Evolutionary conservation across 2,888 invertebrate species (phyloP), one percentile per base, ranked within the genome.

Genomic region (Lithophane semibrunnea): DNA sequence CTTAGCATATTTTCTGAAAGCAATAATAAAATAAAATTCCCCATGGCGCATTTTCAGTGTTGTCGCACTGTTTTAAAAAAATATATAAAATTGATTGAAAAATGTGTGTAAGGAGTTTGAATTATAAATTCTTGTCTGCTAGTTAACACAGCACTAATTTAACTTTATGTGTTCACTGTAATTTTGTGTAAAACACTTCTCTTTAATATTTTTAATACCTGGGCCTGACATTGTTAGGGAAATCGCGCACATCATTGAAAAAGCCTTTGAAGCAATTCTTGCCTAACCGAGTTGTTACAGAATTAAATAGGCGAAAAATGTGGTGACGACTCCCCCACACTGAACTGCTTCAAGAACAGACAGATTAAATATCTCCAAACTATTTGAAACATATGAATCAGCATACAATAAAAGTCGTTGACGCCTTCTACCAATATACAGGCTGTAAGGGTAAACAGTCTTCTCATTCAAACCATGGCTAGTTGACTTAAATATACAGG

Each of bases 131-230:
- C 5, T 49, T 72, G n/a, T n/a, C 9, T 52, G 37, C 52, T 37
- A 37, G 9, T 18, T 60, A 18, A n/a, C 4, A 66, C 67, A 65
- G 37, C 49, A 73, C 29, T 37, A 37, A 52, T 37, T 13, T 71
- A 37, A 63, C 12, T 68, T 63, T 16, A 60, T n/a, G 72, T 75
- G 21, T 75, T 52, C 73, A 73, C 52, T 61, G 21, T 54, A 60
- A 49, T 74, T 42, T 74, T 49, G 74, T 76, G 65, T 66, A n/a
- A 21, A 75, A 77, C 47, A 61, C 52, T 54, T 64, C 0, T 7
- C 5, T 69, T 29, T n/a, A 52, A 37, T 67, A n/a, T 16, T 21
- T 21, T 67, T 1, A 29, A 67, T 49, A 52, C 29, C 37, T 21
- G 29, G 67, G 16, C 16, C 37, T n/a, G 58, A n/a, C 3, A 60